Percentiles rank a stretch among this genome's conserved stretches.
These are phyloP conservation scores for Aythya baeri DNA, from an alignment of 2,113 vertebrate species.

Conservation along the genomic window DNA sequence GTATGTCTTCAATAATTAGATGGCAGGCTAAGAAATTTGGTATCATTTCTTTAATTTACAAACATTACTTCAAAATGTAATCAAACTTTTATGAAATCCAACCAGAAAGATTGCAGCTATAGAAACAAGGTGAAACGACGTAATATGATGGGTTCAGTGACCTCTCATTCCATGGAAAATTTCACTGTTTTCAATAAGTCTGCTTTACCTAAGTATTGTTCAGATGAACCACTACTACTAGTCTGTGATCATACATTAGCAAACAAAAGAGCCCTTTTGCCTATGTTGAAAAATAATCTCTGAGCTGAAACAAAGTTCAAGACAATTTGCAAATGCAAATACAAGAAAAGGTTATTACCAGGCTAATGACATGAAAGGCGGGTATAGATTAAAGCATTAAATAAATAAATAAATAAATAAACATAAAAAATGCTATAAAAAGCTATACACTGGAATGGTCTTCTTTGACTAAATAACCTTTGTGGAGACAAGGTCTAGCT, in stretches of 20 bases:
- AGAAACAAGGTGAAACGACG: not conserved
- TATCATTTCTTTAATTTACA: not conserved
- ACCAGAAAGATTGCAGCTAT: not conserved
- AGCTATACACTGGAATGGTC: not conserved
- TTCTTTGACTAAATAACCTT: not conserved
- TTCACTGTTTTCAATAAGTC: not conserved
- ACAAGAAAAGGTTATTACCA: not conserved
- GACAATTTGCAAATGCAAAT: not conserved
- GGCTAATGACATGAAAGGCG: not conserved
- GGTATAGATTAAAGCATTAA: not conserved
- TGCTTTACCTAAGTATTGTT: not conserved
- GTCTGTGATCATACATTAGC: not conserved
- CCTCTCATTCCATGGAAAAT: not conserved
- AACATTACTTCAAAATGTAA: not conserved
- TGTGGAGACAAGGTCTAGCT: not conserved
- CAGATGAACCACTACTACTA: not conserved
- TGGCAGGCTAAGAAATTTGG: not conserved
- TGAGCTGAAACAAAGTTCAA: not conserved
- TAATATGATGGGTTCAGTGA: not conserved
- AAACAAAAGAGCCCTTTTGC: not conserved
- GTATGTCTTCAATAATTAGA: not conserved
- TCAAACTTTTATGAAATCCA: not conserved
- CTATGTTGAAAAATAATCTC: not conserved
- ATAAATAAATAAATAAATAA: not conserved
- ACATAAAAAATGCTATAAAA: not conserved